Evolutionary conservation across 1,140 invertebrate genomes (phyloP).

Genomic region (Drosophila guanche): DNA sequence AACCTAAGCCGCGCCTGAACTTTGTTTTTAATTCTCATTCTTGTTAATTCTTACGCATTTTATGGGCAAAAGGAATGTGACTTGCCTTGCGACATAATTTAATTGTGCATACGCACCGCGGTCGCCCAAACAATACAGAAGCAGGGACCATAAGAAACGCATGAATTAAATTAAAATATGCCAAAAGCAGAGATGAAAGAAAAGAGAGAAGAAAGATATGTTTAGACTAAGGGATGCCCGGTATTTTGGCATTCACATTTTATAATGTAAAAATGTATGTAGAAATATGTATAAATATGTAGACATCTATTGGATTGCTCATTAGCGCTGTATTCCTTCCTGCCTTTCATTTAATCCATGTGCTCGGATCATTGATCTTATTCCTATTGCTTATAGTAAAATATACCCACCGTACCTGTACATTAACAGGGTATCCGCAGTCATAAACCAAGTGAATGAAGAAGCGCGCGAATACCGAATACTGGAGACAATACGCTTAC

Average conservation of each 20-base stretch:
- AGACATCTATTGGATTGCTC: no score
- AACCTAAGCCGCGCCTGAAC: conserved; percentile 52
- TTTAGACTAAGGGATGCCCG: not conserved
- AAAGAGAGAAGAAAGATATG: conserved; percentile 1
- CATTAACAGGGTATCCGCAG: conserved; percentile 1
- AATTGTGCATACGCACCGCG: conserved; percentile 66
- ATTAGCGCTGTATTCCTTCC: no score
- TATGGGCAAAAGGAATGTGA: conserved; percentile 35
- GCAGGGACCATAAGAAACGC: not conserved
- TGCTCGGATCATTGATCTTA: no score
- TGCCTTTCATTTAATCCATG: no score
- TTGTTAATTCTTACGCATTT: conserved; percentile 53
- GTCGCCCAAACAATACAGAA: conserved; percentile 8
- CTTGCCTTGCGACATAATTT: conserved; percentile 44
- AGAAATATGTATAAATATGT: no score
- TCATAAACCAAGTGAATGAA: conserved; percentile 35
- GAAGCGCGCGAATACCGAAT: not conserved
- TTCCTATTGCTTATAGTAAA: no score
- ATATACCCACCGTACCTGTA: conserved; percentile 7
- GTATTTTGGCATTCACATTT: no score
- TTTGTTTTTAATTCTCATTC: conserved; percentile 30
- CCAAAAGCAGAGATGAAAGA: conserved; percentile 22
- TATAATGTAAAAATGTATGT: no score
- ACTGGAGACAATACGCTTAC: conserved; percentile 28
- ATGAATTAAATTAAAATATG: conserved; percentile 45